A percentile compares a stretch with the other conserved stretches of the same genome.
These are phyloP conservation scores for Pammene fasciana DNA, from an alignment of 2,888 invertebrate species.

Conservation along the genomic window DNA sequence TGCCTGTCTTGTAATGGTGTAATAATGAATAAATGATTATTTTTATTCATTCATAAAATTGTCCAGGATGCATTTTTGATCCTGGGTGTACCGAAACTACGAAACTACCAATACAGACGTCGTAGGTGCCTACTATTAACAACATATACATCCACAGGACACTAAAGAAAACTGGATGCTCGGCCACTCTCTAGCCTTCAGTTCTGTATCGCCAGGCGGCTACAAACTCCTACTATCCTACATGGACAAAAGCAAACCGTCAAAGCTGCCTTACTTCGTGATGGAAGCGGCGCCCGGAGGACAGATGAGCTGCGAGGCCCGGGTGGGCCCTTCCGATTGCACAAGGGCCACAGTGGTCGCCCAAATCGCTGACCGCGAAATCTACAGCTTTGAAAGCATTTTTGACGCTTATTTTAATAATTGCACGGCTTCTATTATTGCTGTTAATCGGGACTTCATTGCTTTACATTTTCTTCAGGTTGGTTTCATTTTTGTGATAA, in stretches of 20 bases:
- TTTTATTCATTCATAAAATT: too few species aligned
- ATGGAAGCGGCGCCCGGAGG: conserved; percentile 79
- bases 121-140: too few species aligned
- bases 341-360: conserved; percentile 72
- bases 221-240: conserved; percentile 74
- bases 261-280: conserved; percentile 71
- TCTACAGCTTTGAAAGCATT: conserved; percentile 75
- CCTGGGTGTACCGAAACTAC: too few species aligned
- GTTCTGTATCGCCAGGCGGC: conserved; percentile 78
- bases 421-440: conserved; percentile 72
- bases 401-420: conserved; percentile 71
- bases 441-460: conserved; percentile 76
- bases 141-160: conserved; percentile 39
- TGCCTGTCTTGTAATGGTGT: too few species aligned
- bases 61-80: too few species aligned
- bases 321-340: conserved; percentile 66
- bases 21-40: too few species aligned
- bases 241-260: conserved; percentile 62
- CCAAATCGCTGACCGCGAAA: conserved; percentile 70
- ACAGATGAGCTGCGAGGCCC: conserved; percentile 74
- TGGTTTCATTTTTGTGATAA: conserved; percentile 6
- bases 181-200: conserved; percentile 74
- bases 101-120: too few species aligned
- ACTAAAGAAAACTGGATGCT: conserved; percentile 67
- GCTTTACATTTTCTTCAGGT: conserved; percentile 77